Base-by-base conservation (phyloP, 2,888 invertebrate genomes). In the Drosophila siamana region DNA sequence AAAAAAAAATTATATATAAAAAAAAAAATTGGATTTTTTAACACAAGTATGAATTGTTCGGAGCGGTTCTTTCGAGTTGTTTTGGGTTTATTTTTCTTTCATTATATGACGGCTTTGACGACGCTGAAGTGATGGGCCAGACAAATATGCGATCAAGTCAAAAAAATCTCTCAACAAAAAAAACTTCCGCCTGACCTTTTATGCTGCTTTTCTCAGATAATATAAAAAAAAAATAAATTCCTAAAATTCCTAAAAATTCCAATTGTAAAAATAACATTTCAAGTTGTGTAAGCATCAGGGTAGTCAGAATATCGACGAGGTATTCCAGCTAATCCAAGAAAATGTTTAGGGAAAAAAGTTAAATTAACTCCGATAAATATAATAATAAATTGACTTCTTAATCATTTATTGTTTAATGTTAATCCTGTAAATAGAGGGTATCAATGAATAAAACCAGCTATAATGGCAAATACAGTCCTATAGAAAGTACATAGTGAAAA, bases 331-430 rank as follows among this genome's bases (percentile, higher is more conserved):
- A 95, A 90, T 54, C 95, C 95, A 92, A 95, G 91, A 84, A 96
- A 96, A 92, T 96, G 95, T 94, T 95, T 95, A 0, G 96, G 96
- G n/a, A 96, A 96, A 92, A 96, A 95, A 0, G 95, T 96, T 93
- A 96, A 89, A 93, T 96, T 96, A 79, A 96, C 95, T 65, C 96
- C 95, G 83, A 95, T 90, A 93, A 96, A 96, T 94, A 96, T 95
- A 72, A 93, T 89, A 81, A 93, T 90, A 93, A 96, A 96, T 93
- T 96, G 95, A 91, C 93, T 94, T 93, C 95, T 95, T 93, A 95
- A 91, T 92, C 93, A 91, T 66, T 92, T 93, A 30, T 92, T 90
- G 81, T 95, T 95, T 93, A 95, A 56, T 0, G 91, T 91, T 89
- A 95, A 73, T 6, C 95, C 95, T 47, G 94, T 94, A 89, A 96